A percentile compares a stretch with the other conserved stretches of the same genome.
Conservation (phyloP, 2,113 vertebrate genomes). For the Silurus meridionalis region DNA sequence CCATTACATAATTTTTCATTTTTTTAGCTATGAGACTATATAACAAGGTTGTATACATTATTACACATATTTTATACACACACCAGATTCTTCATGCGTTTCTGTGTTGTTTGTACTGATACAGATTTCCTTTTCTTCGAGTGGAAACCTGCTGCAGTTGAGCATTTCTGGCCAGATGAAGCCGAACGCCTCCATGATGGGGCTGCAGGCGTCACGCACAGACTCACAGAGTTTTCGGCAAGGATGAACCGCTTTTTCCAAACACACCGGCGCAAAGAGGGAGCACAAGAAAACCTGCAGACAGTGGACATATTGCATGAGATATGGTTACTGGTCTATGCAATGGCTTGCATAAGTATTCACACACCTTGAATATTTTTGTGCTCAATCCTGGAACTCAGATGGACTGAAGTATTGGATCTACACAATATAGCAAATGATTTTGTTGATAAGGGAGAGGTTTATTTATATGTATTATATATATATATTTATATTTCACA, state of each 20-base stretch:
- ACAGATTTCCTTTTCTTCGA: constrained; percentile 85
- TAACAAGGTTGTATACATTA: background rate
- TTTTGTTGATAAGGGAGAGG: no score
- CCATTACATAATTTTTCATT: background rate
- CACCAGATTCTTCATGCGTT: constrained; percentile 56
- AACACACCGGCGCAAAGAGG: constrained; percentile 94
- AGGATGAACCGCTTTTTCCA: constrained; percentile 87
- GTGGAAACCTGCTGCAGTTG: constrained; percentile 91
- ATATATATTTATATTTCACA: no score
- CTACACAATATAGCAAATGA: background rate
- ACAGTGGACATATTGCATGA: background rate
- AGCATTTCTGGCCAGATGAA: constrained; percentile 99
- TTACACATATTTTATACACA: background rate
- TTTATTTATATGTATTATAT: no score
- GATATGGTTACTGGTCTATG: background rate
- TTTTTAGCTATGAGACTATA: background rate
- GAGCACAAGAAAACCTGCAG: constrained; percentile 87
- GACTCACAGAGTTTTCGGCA: constrained; percentile 94
- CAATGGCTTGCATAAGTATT: background rate
- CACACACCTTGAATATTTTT: background rate
- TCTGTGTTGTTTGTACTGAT: constrained; percentile 77
- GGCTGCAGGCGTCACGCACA: constrained; percentile 90
- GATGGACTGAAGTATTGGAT: background rate
- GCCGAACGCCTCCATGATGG: constrained; percentile 96
- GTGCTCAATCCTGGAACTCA: background rate